A percentile compares a stretch with the other conserved stretches of the same genome.
These are phyloP conservation scores for Galbula dea DNA, from an alignment of 2,113 vertebrate genomes.

Conservation along the genomic window DNA sequence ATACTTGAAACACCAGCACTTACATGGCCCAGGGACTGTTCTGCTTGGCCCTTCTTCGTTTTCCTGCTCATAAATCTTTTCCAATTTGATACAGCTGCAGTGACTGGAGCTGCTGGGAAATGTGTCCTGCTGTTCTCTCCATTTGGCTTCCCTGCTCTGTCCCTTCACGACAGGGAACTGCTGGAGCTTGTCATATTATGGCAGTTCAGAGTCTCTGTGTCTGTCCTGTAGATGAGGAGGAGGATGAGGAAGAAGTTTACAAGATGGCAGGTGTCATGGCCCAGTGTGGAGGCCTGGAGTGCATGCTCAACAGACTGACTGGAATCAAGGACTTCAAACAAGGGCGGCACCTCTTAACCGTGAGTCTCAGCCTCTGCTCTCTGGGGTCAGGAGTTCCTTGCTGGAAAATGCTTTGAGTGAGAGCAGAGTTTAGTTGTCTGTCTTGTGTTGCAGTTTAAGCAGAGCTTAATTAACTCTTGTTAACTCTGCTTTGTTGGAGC, in stretches of 20 bases:
- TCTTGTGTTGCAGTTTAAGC: background rate
- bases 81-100: background rate
- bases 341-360: constrained; percentile 92
- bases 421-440: background rate
- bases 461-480: too few relatives aligned
- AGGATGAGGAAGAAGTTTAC: constrained; percentile 98
- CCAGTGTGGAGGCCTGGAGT: constrained; percentile 93
- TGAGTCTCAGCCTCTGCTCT: constrained; percentile 67
- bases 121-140: background rate
- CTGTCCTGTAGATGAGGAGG: constrained; percentile 89
- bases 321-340: constrained; percentile 98
- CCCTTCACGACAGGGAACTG: background rate
- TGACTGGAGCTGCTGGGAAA: background rate
- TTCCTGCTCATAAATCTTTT: background rate
- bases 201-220: background rate
- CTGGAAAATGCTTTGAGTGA: background rate
- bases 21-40: background rate
- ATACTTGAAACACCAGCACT: background rate
- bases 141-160: background rate
- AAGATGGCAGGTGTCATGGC: constrained; percentile 99
- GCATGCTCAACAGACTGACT: constrained; percentile 94
- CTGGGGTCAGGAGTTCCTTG: accelerated
- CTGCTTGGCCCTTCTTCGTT: background rate
- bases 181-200: accelerated
- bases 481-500: background rate